A percentile compares a stretch with the other conserved stretches of the same genome.
Evolutionary conservation across 2,797 vertebrate genomes (phyloP).

Genomic region (Pterois miles): DNA sequence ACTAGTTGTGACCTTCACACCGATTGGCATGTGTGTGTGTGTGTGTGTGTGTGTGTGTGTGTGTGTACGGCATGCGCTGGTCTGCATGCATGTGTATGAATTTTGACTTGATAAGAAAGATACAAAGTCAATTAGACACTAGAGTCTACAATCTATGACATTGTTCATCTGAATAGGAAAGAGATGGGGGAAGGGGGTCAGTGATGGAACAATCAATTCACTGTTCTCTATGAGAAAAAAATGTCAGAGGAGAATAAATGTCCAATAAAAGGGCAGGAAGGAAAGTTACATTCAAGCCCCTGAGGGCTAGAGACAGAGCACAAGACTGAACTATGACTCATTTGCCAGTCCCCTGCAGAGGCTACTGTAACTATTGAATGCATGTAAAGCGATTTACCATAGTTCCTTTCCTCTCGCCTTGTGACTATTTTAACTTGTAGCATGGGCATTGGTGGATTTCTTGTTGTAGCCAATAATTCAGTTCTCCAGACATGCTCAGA

Average conservation of each 20-base stretch:
- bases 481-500: background rate
- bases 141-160: conserved; percentile 8
- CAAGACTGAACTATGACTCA: conserved; percentile 42
- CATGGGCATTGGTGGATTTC: conserved; percentile 8
- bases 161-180: conserved; percentile 22
- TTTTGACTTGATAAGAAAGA: conserved; percentile 28
- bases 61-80: background rate
- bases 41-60: background rate
- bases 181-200: background rate
- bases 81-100: background rate
- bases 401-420: conserved; percentile 4
- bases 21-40: conserved; percentile 22
- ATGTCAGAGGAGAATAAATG: conserved; percentile 60
- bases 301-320: conserved; percentile 27
- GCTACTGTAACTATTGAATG: conserved; percentile 33
- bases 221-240: conserved; percentile 43
- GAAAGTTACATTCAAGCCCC: conserved; percentile 26
- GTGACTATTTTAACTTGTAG: conserved; percentile 2
- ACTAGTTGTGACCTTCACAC: conserved; percentile 73
- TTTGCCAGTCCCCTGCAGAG: background rate
- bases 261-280: conserved; percentile 37
- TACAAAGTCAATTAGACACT: conserved; percentile 41
- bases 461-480: conserved; percentile 5
- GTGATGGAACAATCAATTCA: conserved; percentile 34
- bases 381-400: conserved; percentile 29